Conservation (phyloP, 1,140 invertebrate species). For the Capitella teleta region DNA sequence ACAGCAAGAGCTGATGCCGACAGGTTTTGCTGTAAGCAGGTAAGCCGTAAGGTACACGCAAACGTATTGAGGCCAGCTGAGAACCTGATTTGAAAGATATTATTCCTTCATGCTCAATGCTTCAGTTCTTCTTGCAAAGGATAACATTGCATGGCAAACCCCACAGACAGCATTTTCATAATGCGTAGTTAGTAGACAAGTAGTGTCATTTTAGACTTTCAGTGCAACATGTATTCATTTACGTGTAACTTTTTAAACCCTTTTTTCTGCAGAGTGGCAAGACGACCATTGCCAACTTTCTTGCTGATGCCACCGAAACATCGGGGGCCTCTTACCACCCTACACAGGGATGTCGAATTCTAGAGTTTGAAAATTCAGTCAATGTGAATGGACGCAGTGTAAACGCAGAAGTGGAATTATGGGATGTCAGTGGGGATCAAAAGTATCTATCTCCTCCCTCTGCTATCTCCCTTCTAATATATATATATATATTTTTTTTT, state of each 20-base stretch:
- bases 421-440: conserved; percentile 59
- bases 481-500: background rate
- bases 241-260: too few species aligned
- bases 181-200: too few species aligned
- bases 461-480: background rate
- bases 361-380: conserved; percentile 55
- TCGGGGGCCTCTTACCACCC: conserved; percentile 52
- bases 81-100: too few species aligned
- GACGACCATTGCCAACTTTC: conserved; percentile 53
- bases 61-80: too few species aligned
- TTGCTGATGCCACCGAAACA: conserved; percentile 54
- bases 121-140: too few species aligned
- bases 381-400: conserved; percentile 44
- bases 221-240: conserved; percentile 14
- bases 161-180: too few species aligned
- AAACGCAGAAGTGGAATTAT: conserved; percentile 56
- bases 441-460: background rate
- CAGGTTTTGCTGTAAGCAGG: too few species aligned
- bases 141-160: too few species aligned
- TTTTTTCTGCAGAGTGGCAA: conserved; percentile 51
- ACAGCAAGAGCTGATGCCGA: too few species aligned
- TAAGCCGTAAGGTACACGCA: too few species aligned
- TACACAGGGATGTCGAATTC: conserved; percentile 53
- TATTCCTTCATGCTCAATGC: too few species aligned
- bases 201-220: conserved; percentile 8